These are phyloP conservation scores for Cavia porcellus DNA, from an alignment of 2,113 vertebrate genomes.

Conservation along the genomic window DNA sequence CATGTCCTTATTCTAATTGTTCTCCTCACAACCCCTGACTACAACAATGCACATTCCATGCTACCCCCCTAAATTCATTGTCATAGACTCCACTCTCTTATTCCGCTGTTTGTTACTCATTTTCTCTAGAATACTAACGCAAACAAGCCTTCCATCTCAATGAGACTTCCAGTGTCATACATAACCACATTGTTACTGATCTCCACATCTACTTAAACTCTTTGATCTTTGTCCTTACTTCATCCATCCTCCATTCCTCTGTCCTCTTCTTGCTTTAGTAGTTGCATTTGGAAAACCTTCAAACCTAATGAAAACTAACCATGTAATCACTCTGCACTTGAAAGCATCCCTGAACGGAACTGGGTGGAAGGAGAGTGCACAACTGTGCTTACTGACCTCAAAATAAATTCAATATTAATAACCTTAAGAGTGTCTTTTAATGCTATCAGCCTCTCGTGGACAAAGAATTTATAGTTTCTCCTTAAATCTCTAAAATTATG, in stretches of 20 bases:
- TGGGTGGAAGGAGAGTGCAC: not conserved
- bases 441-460: not conserved
- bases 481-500: not conserved
- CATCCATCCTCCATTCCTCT: not conserved
- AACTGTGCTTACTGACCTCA: not conserved
- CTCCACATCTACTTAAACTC: not conserved
- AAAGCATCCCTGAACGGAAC: not conserved
- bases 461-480: not conserved
- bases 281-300: not conserved
- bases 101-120: not conserved
- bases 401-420: not conserved
- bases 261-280: not conserved
- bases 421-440: not conserved
- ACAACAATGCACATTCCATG: not conserved
- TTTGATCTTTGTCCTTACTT: not conserved
- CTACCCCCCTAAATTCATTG: not conserved
- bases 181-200: not conserved
- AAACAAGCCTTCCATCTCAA: not conserved
- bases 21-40: no score
- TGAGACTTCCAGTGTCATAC: not conserved
- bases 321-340: rapidly evolving
- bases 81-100: not conserved
- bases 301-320: not conserved
- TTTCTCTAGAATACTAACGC: not conserved
- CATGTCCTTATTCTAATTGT: no score